phyloP scores from a whole-genome alignment of 2,113 vertebrate genomes.

The Austrofundulus limnaeus region DNA sequence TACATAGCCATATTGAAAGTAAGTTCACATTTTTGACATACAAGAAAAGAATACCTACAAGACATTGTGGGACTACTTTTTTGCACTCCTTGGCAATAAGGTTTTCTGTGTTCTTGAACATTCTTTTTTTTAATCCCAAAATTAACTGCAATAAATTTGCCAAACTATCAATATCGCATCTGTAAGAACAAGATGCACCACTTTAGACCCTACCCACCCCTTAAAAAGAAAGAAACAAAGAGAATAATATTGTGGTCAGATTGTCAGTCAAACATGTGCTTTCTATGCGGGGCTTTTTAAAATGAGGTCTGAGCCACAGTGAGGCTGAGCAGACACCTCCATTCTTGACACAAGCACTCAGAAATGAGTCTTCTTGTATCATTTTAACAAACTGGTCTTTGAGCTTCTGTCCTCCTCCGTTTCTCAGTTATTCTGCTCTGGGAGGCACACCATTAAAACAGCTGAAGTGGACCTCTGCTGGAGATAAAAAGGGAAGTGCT shows the following conservation, averaged over 20 bases:
- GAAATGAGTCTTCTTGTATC: constrained; percentile 19
- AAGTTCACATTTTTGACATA: constrained; percentile 80
- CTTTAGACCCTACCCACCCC: constrained; percentile 6
- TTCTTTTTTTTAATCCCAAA: constrained; percentile 38
- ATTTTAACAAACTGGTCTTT: constrained; percentile 20
- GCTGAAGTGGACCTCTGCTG: constrained; percentile 61
- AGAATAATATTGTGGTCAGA: constrained; percentile 45
- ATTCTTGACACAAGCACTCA: constrained; percentile 23
- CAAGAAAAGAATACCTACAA: constrained; percentile 71
- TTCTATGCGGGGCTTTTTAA: constrained; percentile 58
- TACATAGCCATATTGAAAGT: constrained; percentile 80
- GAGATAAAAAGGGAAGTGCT: constrained; percentile 72
- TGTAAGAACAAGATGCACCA: constrained; percentile 36
- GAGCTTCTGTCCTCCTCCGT: constrained; percentile 39
- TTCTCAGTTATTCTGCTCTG: constrained; percentile 42
- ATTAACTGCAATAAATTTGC: constrained; percentile 35
- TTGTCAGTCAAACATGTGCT: constrained; percentile 69
- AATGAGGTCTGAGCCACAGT: constrained; percentile 23
- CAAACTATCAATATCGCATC: constrained; percentile 27
- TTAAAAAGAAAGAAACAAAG: constrained; percentile 41
- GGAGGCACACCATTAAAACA: constrained; percentile 64
- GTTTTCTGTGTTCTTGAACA: constrained; percentile 62
- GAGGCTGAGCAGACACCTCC: constrained; percentile 11
- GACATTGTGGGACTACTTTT: constrained; percentile 65
- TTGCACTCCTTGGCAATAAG: constrained; percentile 61